A percentile compares a stretch with the other conserved stretches of the same genome.
phyloP scores from a whole-genome alignment of 2,888 invertebrate genomes.

The Candidula unifasciata region DNA sequence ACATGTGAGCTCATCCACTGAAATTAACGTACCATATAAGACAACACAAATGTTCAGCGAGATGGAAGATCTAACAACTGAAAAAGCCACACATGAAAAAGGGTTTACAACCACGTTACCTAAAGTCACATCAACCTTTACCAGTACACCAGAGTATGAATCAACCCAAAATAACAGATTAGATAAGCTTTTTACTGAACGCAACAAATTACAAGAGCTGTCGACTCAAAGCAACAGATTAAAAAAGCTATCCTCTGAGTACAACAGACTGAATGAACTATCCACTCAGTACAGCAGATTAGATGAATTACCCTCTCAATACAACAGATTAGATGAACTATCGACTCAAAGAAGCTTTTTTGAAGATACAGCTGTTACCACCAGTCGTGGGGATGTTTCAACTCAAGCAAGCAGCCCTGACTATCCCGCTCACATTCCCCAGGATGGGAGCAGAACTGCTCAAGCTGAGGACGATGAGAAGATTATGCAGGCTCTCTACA shows the following conservation, averaged over 20 bases:
- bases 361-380: background rate
- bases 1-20: too few species aligned
- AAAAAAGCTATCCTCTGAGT: too few species aligned
- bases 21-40: background rate
- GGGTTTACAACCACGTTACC: background rate
- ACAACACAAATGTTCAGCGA: background rate
- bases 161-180: background rate
- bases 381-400: background rate
- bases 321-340: too few species aligned
- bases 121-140: background rate
- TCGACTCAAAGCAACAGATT: too few species aligned
- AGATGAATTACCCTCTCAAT: too few species aligned
- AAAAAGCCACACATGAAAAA: too few species aligned
- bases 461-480: slow-evolving; percentile 48
- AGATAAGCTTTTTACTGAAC: too few species aligned
- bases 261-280: too few species aligned
- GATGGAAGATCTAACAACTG: too few species aligned
- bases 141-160: background rate
- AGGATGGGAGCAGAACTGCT: background rate
- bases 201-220: too few species aligned
- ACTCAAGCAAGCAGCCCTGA: background rate
- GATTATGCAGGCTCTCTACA: slow-evolving; percentile 60
- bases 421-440: background rate
- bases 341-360: too few species aligned
- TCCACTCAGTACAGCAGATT: too few species aligned